These are phyloP conservation scores for Macropus fuliginosus DNA, from an alignment of 2,797 vertebrate genomes.

Conservation along the genomic window DNA sequence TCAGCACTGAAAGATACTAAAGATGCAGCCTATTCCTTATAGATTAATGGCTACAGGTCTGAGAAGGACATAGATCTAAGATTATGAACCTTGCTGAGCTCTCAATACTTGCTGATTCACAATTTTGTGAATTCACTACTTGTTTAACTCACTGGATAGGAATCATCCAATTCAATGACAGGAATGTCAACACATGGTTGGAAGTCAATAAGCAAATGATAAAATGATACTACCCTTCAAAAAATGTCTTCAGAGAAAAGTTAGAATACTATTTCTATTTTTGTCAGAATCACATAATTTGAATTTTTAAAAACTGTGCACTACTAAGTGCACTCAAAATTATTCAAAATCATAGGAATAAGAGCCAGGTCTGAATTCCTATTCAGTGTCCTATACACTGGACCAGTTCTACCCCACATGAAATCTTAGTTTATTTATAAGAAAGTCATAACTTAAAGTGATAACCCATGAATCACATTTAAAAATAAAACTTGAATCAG, in stretches of 20 bases:
- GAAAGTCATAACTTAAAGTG: slow-evolving; percentile 4
- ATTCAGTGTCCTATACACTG: neutral
- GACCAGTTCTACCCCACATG: slow-evolving; percentile 24
- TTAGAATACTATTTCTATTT: slow-evolving; percentile 21
- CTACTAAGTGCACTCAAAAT: neutral
- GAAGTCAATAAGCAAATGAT: slow-evolving; percentile 50
- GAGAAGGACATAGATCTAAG: slow-evolving; percentile 16
- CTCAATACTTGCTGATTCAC: slow-evolving; percentile 46
- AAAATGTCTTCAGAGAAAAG: slow-evolving; percentile 38
- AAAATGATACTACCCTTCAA: slow-evolving; percentile 44
- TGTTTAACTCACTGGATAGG: slow-evolving; percentile 35
- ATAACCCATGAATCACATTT: slow-evolving; percentile 11
- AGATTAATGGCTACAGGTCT: slow-evolving; percentile 37
- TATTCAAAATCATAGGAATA: slow-evolving; percentile 17
- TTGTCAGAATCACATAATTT: slow-evolving; percentile 48
- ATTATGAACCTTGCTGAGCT: slow-evolving; percentile 17
- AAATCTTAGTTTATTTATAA: neutral
- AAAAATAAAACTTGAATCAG: slow-evolving; percentile 4
- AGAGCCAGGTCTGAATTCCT: slow-evolving; percentile 12
- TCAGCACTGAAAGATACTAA: slow-evolving; percentile 46
- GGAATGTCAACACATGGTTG: slow-evolving; percentile 18
- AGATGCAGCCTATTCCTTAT: slow-evolving; percentile 44
- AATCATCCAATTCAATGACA: slow-evolving; percentile 45
- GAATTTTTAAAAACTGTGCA: no score
- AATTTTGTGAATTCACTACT: slow-evolving; percentile 38